These are phyloP conservation scores for Eudyptes chrysolophus DNA, from an alignment of 2,113 vertebrate species.

Conservation along the genomic window DNA sequence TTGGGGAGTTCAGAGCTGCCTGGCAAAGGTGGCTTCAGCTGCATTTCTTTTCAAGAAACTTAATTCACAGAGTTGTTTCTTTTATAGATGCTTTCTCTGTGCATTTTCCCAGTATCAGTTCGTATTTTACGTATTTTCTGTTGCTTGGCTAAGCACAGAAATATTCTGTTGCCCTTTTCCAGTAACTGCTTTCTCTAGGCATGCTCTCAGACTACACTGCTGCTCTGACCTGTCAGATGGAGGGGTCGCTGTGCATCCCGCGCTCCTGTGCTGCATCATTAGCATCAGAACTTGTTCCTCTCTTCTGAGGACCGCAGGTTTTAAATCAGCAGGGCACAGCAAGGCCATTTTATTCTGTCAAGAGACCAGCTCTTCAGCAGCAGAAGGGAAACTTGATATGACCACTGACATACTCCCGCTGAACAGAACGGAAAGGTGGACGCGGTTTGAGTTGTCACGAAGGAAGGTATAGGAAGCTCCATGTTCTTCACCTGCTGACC, in stretches of 20 bases:
- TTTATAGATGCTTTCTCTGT: not conserved
- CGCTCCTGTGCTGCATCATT: rapidly evolving
- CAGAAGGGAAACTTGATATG: not conserved
- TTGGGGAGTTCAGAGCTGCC: not conserved
- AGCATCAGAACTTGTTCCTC: not conserved
- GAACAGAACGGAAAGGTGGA: not conserved
- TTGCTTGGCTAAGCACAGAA: not conserved
- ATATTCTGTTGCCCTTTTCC: not conserved
- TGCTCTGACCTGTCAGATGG: rapidly evolving
- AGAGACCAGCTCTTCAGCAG: not conserved
- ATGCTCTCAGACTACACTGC: not conserved
- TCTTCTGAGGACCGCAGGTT: not conserved
- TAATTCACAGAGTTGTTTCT: not conserved
- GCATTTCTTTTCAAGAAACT: not conserved
- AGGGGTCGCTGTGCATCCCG: rapidly evolving
- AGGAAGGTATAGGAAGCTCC: not conserved
- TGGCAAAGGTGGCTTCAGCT: not conserved
- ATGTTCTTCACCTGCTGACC: not conserved
- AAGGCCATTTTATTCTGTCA: not conserved
- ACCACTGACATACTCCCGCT: not conserved
- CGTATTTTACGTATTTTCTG: not conserved
- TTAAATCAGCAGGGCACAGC: not conserved
- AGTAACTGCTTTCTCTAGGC: not conserved
- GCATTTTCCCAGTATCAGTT: not conserved
- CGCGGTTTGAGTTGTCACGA: not conserved